Evolutionary conservation across 2,797 vertebrate species (phyloP), one percentile per base, ranked within the genome.

Genomic region (Sibirionetta formosa): DNA sequence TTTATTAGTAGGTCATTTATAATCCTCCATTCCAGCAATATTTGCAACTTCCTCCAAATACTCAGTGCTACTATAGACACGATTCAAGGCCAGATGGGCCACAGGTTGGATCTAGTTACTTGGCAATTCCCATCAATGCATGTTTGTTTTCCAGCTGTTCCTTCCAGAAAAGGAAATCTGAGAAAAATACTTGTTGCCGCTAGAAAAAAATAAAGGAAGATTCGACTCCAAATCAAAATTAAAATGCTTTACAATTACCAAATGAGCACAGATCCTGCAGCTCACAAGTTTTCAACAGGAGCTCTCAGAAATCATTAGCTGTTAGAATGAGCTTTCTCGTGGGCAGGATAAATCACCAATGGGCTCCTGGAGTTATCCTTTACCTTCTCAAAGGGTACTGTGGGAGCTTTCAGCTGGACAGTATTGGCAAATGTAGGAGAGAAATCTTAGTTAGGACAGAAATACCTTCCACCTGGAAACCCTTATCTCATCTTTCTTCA

Each of bases 161-260:
- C 27, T 88, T 92, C 22, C 38, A 63, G 73, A 86, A 71, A 20
- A 51, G 20, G n/a, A 36, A 88, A 84, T 51, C 29, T 42, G 51
- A 88, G 16, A 69, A 26, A 76, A 84, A 90, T 36, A n/a, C 4
- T 79, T 63, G n/a, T 24, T 95, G 77, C 56, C n/a, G 27, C 36
- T 33, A 36, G 38, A 66, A 92, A 91, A 46, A 89, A 92, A 18
- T 11, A 88, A 82, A 79, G 29, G 35, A 51, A 70, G 13, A 70
- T 14, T 11, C 7, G 48, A 51, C 23, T 79, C 19, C 36, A 86
- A 44, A n/a, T 94, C 71, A 75, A 1, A 65, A 69, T 56, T 40
- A 75, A 91, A 94, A 76, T 20, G 73, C 40, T 92, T 82, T 35
- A 53, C 63, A 90, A 70, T 92, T 60, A 71, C 78, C 50, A 92